Evolutionary conservation across 2,113 vertebrate genomes (phyloP), one percentile per base, ranked within the genome.

Genomic region (Rattus norvegicus): DNA sequence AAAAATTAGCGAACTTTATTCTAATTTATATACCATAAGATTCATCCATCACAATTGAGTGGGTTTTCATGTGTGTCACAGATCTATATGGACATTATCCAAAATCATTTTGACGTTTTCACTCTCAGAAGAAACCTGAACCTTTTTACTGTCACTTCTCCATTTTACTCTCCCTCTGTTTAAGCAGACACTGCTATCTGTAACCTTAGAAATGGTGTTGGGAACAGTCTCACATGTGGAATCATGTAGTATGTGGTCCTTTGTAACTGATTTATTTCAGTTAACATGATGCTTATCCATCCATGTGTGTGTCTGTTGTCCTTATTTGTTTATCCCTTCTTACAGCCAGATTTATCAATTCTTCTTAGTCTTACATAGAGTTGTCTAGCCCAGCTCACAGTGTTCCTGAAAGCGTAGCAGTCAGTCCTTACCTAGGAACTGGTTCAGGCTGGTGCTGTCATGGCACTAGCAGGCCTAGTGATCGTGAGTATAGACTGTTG

Each of bases 381-480:
- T 79, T 88, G 85, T 63, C 93, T 92, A 81, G 69, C 76, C 11
- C 11, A 92, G 61, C 72, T 97, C 26, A 96, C 43, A 95, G 9
- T 86, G 86, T 69, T 89, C 13, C 61, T 91, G 47, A 94, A 84
- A 88, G 93, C 56, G 19, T 56, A 91, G n/a, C 30, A 63, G 2
- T n/a, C 67, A 67, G 28, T 43, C 93, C 52, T 91, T 88, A 43
- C 43, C 43, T 43, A 63, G 59, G 70, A 88, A 59, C 39, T 75
- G 76, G 61, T 73, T 77, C 4, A 70, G 0, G 33, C 39, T 91
- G 84, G n/a, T 80, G 28, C 84, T 61, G 69, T 19, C 54, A 20
- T 90, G 13, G 52, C 67, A 73, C 16, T 65, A 63, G 85, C 16
- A 52, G 33, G 43, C 59, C 28, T 67, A 91, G 39, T 73, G 79